Conservation (phyloP, 1,140 invertebrate genomes). For the Caenorhabditis latens region DNA sequence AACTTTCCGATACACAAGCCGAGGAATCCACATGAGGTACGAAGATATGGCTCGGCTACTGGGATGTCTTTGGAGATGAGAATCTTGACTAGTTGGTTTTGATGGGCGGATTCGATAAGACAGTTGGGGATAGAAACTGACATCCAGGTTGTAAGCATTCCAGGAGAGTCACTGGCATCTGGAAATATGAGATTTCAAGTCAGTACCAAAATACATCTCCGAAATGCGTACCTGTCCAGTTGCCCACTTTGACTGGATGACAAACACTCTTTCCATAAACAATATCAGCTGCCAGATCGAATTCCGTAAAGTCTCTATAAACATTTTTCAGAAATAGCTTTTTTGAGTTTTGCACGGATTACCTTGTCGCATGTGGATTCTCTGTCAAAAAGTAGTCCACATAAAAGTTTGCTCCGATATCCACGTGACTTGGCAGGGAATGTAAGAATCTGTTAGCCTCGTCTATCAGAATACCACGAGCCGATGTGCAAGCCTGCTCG, state of each 20-base stretch:
- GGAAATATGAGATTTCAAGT: neutral
- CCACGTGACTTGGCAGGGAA: constrained; percentile 68
- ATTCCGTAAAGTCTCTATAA: constrained; percentile 41
- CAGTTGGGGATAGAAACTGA: constrained; percentile 62
- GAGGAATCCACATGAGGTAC: constrained; percentile 53
- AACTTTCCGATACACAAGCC: constrained; percentile 59
- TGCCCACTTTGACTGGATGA: constrained; percentile 13
- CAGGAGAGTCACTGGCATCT: constrained; percentile 8
- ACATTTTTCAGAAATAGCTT: neutral
- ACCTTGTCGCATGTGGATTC: constrained; percentile 69
- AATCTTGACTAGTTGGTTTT: constrained; percentile 45
- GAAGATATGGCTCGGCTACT: constrained; percentile 48
- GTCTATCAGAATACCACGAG: constrained; percentile 65
- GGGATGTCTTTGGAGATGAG: constrained; percentile 60
- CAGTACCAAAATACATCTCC: no score
- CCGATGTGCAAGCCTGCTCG: constrained; percentile 70
- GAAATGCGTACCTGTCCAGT: constrained; percentile 18
- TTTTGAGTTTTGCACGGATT: neutral
- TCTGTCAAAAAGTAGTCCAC: constrained; percentile 72
- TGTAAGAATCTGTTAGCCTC: constrained; percentile 72
- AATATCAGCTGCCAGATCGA: constrained; percentile 46
- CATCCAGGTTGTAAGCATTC: constrained; percentile 61
- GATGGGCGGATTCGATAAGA: constrained; percentile 58
- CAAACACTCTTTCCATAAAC: constrained; percentile 56
- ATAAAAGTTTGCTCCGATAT: constrained; percentile 68